These are phyloP conservation scores for Zelleria hepariella DNA, from an alignment of 2,888 invertebrate species.

Conservation along the genomic window DNA sequence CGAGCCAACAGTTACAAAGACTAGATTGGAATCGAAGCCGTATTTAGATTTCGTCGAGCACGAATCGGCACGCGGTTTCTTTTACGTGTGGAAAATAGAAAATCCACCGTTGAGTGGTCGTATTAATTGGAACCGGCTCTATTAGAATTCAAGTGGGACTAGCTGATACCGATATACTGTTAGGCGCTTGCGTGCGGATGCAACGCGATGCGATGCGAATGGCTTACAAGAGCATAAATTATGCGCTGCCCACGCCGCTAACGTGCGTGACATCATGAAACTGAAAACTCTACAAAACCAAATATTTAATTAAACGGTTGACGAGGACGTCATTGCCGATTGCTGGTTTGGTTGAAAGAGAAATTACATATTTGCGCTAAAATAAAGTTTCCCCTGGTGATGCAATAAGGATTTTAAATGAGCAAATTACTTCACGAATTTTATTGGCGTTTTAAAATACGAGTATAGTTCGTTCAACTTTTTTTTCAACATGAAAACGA, in stretches of 20 bases:
- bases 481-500: neutral
- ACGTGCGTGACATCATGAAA: slow-evolving; percentile 11
- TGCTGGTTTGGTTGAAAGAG: slow-evolving; percentile 30
- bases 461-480: neutral
- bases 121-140: slow-evolving; percentile 58
- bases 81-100: slow-evolving; percentile 72
- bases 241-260: slow-evolving; percentile 5
- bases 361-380: slow-evolving; percentile 32
- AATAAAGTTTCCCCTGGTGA: slow-evolving; percentile 31
- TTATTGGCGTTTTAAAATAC: neutral
- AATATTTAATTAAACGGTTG: slow-evolving; percentile 28
- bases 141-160: slow-evolving; percentile 63
- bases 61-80: slow-evolving; percentile 60
- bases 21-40: slow-evolving; percentile 20
- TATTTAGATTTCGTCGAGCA: slow-evolving; percentile 58
- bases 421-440: neutral
- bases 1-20: neutral
- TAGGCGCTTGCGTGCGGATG: slow-evolving; percentile 53
- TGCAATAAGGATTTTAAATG: neutral
- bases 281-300: slow-evolving; percentile 6
- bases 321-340: slow-evolving; percentile 21
- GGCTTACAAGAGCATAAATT: slow-evolving; percentile 12
- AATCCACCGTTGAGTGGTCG: slow-evolving; percentile 68
- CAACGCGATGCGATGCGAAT: slow-evolving; percentile 59
- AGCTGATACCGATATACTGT: slow-evolving; percentile 54